These are phyloP conservation scores for Syrrhaptes paradoxus DNA, from an alignment of 2,113 vertebrate genomes.

Conservation along the genomic window DNA sequence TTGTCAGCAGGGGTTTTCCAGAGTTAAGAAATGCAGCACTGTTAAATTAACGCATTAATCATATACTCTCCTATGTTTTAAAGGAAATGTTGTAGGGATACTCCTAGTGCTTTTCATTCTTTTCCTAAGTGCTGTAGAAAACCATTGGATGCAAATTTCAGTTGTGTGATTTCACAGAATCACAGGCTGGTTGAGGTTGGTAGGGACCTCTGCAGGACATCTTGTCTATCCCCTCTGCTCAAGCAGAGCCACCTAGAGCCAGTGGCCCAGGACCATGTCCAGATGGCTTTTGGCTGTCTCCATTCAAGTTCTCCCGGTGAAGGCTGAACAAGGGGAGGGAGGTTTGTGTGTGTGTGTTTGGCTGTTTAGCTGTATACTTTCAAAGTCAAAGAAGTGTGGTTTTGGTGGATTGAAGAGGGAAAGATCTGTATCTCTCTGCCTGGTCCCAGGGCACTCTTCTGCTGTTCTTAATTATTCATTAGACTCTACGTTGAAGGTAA, in stretches of 20 bases:
- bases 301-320: neutral
- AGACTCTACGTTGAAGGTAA: neutral
- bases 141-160: neutral
- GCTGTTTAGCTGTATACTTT: neutral
- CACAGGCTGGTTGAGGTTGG: neutral
- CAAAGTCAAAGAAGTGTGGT: neutral
- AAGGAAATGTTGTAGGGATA: neutral
- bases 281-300: neutral
- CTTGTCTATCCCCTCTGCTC: neutral
- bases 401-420: neutral
- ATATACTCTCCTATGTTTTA: neutral
- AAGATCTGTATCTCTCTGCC: neutral
- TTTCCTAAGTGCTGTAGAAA: neutral
- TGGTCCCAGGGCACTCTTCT: neutral
- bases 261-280: neutral
- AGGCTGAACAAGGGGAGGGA: neutral
- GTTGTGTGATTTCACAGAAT: neutral
- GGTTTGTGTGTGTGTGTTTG: too few relatives aligned
- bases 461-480: neutral
- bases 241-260: neutral
- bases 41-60: neutral
- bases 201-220: neutral
- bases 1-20: constrained; percentile 12
- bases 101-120: neutral
- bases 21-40: neutral